These are phyloP conservation scores for Erebia ligea DNA, from an alignment of 2,888 invertebrate genomes.

Conservation along the genomic window DNA sequence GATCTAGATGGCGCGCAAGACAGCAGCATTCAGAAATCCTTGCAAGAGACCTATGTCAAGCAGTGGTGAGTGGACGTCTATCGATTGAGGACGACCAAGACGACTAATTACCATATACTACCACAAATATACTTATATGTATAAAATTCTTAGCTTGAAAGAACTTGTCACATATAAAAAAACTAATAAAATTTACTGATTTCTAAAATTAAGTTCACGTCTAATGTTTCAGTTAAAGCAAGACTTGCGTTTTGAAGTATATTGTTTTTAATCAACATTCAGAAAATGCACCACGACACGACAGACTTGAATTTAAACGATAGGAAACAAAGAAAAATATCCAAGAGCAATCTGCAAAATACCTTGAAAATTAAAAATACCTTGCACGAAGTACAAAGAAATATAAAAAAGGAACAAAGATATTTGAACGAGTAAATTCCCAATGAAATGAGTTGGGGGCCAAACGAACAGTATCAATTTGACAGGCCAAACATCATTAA, in stretches of 20 bases:
- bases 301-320: neutral
- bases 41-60: too few species aligned
- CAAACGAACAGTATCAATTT: slow-evolving; percentile 34
- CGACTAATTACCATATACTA: too few species aligned
- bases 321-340: neutral
- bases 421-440: slow-evolving; percentile 23
- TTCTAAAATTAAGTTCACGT: too few species aligned
- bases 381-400: slow-evolving; percentile 15
- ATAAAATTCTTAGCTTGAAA: too few species aligned
- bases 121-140: too few species aligned
- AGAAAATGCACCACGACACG: neutral
- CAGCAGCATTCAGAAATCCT: too few species aligned
- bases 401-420: slow-evolving; percentile 23
- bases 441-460: slow-evolving; percentile 24
- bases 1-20: too few species aligned
- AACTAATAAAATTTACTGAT: too few species aligned
- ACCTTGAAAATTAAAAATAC: slow-evolving; percentile 13
- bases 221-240: neutral
- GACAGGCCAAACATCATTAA: slow-evolving; percentile 36
- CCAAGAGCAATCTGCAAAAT: neutral
- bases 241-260: neutral
- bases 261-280: neutral
- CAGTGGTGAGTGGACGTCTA: too few species aligned
- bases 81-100: too few species aligned
- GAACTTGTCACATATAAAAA: too few species aligned